Base-by-base conservation (phyloP, 2,797 vertebrate genomes). In the Micromesistius poutassou region DNA sequence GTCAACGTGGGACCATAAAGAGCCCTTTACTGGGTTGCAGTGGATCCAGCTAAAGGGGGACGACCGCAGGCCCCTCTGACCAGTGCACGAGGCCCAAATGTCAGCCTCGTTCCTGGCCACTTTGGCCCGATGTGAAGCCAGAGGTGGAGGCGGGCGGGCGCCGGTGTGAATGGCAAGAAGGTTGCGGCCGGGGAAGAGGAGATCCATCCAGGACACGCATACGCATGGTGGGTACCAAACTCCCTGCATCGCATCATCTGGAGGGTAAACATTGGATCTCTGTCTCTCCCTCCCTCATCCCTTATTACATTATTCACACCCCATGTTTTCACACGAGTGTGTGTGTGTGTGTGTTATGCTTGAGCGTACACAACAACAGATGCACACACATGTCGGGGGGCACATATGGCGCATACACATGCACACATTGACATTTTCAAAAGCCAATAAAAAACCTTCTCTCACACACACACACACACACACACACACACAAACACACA, bases 351-450 rank as follows among this genome's bases (percentile, higher is more conserved):
- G 36, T n/a, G 50, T 22, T 62, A 62, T n/a, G 50, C 79, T 73
- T 75, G 73, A 70, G 31, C 76, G 72, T 78, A 85, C 80, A 88
- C 81, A 85, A 83, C 84, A 72, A 76, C 13, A 14, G 9, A 10
- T 38, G 36, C 50, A 55, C 28, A 19, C 30, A 36, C 72, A 76
- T 14, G 36, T 68, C 74, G 68, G 55, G 70, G 73, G 72, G 76
- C 28, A 10, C 16, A 16, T 35, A 3, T 4, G 1, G 55, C 22
- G 55, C n/a, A 19, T 22, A 22, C 77, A 50, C 13, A 13, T 71
- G 9, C 70, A 72, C 73, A 42, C 80, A 86, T 75, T n/a, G 62
- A 40, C 66, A 46, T 30, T 71, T 2, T 22, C 46, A 35, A 30
- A 14, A 36, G 19, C 75, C n/a, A n/a, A 38, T 40, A 10, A 33